Conservation (phyloP, 2,113 vertebrate species). For the Sceloporus undulatus region DNA sequence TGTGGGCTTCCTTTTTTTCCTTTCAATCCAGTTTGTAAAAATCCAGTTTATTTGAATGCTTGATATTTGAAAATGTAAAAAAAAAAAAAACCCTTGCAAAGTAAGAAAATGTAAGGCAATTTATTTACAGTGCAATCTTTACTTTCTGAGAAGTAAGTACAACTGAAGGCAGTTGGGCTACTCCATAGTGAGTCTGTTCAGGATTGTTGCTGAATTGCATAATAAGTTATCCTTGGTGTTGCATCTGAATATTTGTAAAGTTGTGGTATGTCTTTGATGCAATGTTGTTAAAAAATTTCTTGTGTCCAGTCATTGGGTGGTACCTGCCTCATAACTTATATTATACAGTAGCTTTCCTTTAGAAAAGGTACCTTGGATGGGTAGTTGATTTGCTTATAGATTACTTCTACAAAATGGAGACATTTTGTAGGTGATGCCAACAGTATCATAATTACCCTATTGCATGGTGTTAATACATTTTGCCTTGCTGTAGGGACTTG, state of each 20-base stretch:
- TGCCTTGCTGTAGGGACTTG: constrained; percentile 51
- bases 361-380: neutral
- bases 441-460: constrained; percentile 66
- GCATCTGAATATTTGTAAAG: neutral
- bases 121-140: neutral
- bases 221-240: neutral
- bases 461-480: constrained; percentile 51
- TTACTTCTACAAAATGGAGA: constrained; percentile 59
- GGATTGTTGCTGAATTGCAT: too few species aligned
- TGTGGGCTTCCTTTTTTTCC: neutral
- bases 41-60: neutral
- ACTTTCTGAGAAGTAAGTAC: neutral
- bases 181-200: neutral
- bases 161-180: neutral
- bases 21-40: neutral
- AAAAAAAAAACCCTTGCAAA: neutral
- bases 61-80: neutral
- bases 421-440: constrained; percentile 49
- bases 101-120: neutral
- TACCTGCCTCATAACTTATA: neutral
- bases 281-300: neutral
- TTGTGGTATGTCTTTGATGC: neutral
- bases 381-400: neutral
- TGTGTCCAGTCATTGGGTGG: neutral
- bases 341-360: neutral